Base-by-base conservation (phyloP, 2,797 vertebrate genomes). In the Paratrypauchen microcephalus region DNA sequence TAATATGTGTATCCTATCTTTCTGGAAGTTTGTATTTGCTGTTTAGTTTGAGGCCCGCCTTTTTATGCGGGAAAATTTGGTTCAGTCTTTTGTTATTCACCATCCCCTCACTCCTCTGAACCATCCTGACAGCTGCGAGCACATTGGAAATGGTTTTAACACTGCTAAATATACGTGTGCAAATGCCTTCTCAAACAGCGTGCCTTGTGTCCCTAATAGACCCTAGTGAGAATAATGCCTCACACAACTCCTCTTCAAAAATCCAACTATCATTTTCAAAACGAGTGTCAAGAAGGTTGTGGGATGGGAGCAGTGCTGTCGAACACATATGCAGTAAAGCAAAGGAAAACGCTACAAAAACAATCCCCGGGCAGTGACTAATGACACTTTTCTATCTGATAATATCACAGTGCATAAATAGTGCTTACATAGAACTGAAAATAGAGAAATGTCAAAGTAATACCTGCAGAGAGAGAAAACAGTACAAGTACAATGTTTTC, bases 241-340 rank as follows among this genome's bases (percentile, higher is more conserved):
- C 41, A 28, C 45, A 9, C n/a, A 65, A 65, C 63, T 48, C 62
- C 62, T n/a, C 62, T 52, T 65, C 24, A 65, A 65, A 65, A 65
- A 65, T 30, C 24, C 47, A 65, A 50, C 63, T 52, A 65, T 30
- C 26, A 30, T 50, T 65, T 65, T 65, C 8, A 50, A 32, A 50
- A n/a, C 8, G 63, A 19, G 24, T 65, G 63, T 65, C 63, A 65
- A 50, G 63, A 19, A 50, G 62, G 16, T 8, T 66, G 48, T 56
- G 1, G 32, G 1, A 5, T 57, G 65, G 62, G 65, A 50, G 75
- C 24, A 36, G 69, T 65, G 75, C 65, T 71, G 72, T 73, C 76
- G 74, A 85, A 81, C 70, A 80, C 76, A 85, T 76, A 76, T 85
- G 71, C 76, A 72, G 76, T 36, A 80, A 84, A 84, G 83, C 68